Evolutionary conservation across 1,140 invertebrate genomes (phyloP), one percentile per base, ranked within the genome.

Genomic region (Drosophila pandora): DNA sequence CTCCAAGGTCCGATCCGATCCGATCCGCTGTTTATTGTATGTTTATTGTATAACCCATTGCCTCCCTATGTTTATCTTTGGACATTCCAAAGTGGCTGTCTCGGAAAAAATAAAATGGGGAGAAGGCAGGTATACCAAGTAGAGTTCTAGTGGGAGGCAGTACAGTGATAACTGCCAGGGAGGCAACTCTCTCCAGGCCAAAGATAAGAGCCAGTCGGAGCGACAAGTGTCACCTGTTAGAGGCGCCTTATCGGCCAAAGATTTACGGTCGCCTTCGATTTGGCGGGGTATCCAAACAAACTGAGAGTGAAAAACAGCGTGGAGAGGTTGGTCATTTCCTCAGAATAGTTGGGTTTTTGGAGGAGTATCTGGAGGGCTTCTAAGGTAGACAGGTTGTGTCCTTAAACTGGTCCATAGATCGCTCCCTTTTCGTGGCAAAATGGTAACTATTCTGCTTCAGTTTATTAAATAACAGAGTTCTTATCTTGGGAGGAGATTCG

Each of bases 31-130:
- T 47, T 21, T 10, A 22, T 22, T 17, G 17, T 13, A 25, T 30
- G 22, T 52, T 30, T 75, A 67, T 85, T 85, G 82, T 85, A 85
- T 85, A 87, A 85, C 81, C 41, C 41, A 37, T 28, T 28, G 41
- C 41, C 41, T 48, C 22, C 25, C 47, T 49, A 61, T 87, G 78
- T 87, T 87, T 87, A 88, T 79, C 75, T 88, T 82, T 78, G 76
- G 78, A 81, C 80, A 85, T 63, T 71, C 62, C 52, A 47, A 39
- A 37, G 67, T 71, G 69, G 47, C 58, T 21, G 68, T 34, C 71
- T 70, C 52, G 60, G 39, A 53, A 71, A 17, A 17, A 17, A 17
- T 17, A 17, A 17, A 17, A 17, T 0, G 54, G 64, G 32, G 32
- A 32, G 9, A 2, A 32, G 0, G 2, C 32, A 8, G 1, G 8